Evolutionary conservation across 2,113 vertebrate genomes (phyloP).

Genomic region (Sterrhoptilus dennistouni): DNA sequence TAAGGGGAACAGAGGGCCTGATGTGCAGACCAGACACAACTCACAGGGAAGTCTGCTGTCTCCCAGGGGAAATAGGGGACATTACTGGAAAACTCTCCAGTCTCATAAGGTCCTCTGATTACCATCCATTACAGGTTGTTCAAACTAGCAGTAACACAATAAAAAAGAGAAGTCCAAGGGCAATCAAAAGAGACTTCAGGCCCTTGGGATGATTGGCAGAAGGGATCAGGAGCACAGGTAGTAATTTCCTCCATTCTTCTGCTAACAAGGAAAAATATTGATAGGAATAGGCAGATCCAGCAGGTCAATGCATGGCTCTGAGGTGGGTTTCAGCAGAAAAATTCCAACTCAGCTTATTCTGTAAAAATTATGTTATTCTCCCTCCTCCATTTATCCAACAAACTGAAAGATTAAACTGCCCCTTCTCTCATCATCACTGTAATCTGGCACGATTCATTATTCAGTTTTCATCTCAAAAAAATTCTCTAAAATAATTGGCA

Average conservation of each 20-base stretch:
- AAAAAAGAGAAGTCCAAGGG: background rate
- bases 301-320: background rate
- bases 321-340: background rate
- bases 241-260: background rate
- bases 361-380: no score
- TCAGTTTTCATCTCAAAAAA: background rate
- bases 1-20: rapidly evolving
- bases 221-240: background rate
- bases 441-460: background rate
- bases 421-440: background rate
- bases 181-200: background rate
- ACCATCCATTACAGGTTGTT: background rate
- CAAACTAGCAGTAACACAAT: background rate
- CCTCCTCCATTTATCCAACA: background rate
- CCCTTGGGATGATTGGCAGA: background rate
- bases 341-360: background rate
- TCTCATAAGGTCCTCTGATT: background rate
- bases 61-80: background rate
- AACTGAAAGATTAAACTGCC: background rate
- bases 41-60: background rate
- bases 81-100: background rate
- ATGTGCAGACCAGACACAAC: background rate
- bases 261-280: background rate
- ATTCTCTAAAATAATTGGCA: background rate
- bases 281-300: background rate